Conservation (phyloP, 2,888 invertebrate species). For the Morpho helenor region DNA sequence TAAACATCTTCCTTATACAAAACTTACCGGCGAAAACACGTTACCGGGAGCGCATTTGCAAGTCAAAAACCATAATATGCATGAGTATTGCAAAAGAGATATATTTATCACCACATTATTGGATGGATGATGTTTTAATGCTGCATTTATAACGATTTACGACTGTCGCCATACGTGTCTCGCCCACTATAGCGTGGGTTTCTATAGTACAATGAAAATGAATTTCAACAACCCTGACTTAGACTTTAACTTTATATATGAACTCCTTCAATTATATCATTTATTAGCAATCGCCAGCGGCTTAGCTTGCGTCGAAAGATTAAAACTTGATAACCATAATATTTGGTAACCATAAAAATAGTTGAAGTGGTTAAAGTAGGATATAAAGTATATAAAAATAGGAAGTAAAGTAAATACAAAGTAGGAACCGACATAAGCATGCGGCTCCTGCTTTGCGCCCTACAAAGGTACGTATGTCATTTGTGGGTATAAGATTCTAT, state of each 20-base stretch:
- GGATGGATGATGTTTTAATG: conserved; percentile 48
- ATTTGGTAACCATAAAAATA: too few species aligned
- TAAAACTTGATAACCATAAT: too few species aligned
- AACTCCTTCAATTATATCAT: too few species aligned
- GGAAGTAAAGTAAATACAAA: too few species aligned
- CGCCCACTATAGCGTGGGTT: conserved; percentile 48
- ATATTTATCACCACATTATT: conserved; percentile 43
- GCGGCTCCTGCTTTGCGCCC: too few species aligned
- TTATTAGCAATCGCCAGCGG: too few species aligned
- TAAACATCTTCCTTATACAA: conserved; percentile 16
- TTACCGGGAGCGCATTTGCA: conserved; percentile 25
- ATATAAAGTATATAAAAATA: too few species aligned
- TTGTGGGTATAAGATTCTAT: too few species aligned
- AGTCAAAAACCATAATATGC: conserved; percentile 36
- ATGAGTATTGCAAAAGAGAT: conserved; percentile 39
- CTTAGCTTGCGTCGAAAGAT: too few species aligned
- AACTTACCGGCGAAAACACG: conserved; percentile 20
- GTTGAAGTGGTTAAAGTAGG: too few species aligned
- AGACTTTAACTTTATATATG: background rate
- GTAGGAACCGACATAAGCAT: too few species aligned
- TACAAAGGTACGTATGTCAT: too few species aligned
- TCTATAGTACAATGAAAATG: conserved; percentile 19
- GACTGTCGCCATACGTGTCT: conserved; percentile 43
- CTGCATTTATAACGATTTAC: conserved; percentile 59
- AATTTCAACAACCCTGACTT: conserved; percentile 14